Evolutionary conservation across 2,113 vertebrate genomes (phyloP), one percentile per base, ranked within the genome.

Genomic region (Calypte anna): DNA sequence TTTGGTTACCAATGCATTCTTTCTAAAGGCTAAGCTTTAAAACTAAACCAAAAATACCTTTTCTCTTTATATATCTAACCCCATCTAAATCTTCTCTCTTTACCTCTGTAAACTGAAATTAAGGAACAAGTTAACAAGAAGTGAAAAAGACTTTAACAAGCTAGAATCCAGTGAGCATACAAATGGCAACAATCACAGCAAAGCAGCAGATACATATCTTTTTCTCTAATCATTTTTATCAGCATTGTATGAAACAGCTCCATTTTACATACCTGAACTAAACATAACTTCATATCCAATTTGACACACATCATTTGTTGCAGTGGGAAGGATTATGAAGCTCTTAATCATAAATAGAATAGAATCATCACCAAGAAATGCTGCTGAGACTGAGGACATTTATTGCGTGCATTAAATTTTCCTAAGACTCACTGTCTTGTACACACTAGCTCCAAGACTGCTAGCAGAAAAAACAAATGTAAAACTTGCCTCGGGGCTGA

Each of bases 251-350:
- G 14, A 74, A 94, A 70, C 15, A 38, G 11, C 7, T 74, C 9
- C 9, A 20, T 58, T 88, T 85, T 55, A 58, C 17, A 55, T 1
- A 1, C 43, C n/a, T 22, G n/a, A 79, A 80, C 16, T 72, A 19
- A 70, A 63, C 44, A 13, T 6, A 28, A 48, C 13, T 78, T 74
- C 57, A 27, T 23, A 77, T 27, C 7, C 24, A 63, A 28, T 63
- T 12, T 59, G 16, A 77, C 31, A 51, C 55, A 63, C 4, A 50
- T 9, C 0, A 0, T 36, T 77, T 74, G 17, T 31, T 4, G 3
- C 2, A 62, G 14, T 3, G 3, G 3, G 18, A 85, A 69, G 23
- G 28, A 73, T 51, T 57, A 66, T 4, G 31, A 88, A 14, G 31
- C 11, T 80, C 7, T 83, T 73, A 43, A 66, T 77, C 40, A 53